These are phyloP conservation scores for Athalia circularis DNA, from an alignment of 2,888 invertebrate species.

Conservation along the genomic window DNA sequence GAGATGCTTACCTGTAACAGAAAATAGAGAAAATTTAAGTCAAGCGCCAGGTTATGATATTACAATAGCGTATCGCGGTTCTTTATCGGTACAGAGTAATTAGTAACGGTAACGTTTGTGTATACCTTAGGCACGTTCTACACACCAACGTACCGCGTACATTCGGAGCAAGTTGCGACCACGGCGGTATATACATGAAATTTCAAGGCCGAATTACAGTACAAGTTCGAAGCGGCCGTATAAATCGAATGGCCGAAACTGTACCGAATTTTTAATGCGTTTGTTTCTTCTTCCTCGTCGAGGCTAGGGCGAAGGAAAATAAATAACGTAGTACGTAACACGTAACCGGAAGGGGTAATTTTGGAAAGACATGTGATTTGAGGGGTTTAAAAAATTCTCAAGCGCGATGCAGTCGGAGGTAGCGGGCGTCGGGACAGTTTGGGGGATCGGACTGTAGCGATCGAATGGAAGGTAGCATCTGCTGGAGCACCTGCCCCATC, in stretches of 20 bases:
- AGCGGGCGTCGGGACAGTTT: conserved; percentile 24
- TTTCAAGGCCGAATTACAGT: conserved; percentile 30
- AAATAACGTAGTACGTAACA: too few species aligned
- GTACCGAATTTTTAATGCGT: neutral
- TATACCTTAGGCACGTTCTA: conserved; percentile 27
- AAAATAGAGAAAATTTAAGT: conserved; percentile 21
- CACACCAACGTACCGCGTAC: conserved; percentile 4
- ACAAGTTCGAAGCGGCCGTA: neutral
- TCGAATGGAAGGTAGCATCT: conserved; percentile 43
- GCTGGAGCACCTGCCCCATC: conserved; percentile 50
- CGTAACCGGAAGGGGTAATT: too few species aligned
- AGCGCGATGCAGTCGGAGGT: neutral
- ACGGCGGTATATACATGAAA: neutral
- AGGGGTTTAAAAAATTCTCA: neutral
- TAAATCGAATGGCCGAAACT: neutral
- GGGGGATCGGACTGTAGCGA: neutral
- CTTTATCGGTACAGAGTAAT: conserved; percentile 9
- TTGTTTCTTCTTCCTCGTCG: too few species aligned
- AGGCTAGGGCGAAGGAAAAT: too few species aligned
- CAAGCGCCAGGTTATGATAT: neutral
- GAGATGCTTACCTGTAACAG: conserved; percentile 37
- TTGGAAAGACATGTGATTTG: conserved; percentile 3
- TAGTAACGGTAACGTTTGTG: conserved; percentile 42
- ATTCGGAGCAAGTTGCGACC: conserved; percentile 28
- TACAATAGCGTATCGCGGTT: too few species aligned